Evolutionary conservation across 2,888 invertebrate species (phyloP), one percentile per base, ranked within the genome.

Genomic region (Cyclophora punctaria): DNA sequence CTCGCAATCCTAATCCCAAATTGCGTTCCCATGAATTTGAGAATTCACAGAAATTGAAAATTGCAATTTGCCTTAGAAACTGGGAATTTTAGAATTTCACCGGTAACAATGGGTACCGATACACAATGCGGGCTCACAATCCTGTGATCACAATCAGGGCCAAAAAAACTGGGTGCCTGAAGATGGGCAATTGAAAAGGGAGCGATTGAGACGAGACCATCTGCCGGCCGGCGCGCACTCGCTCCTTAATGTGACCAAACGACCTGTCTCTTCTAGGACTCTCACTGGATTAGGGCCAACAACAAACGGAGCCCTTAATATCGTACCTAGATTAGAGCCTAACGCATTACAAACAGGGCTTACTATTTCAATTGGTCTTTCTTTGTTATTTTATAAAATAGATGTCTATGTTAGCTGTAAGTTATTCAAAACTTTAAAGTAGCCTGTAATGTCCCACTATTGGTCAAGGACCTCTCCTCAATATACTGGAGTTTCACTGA

Each of bases 121-220:
- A 67, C 64, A 82, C 83, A 83, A 83, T 80, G 71, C 59, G 58
- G 64, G 66, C 62, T 5, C 73, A 79, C 80, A 82, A 82, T 77
- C 64, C 73, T 60, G 55, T 67, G 80, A 83, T 83, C 79, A 81
- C 79, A 83, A 87, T 85, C 84, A 64, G 67, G 66, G 66, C 67
- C 66, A 57, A 69, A 83, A 86, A 78, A 81, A 78, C 68, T 65
- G 67, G 73, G 59, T 72, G 71, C 66, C 69, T 64, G 62, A 66
- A 81, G 77, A 80, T 74, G 78, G 79, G 71, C 84, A 83, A 85
- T 84, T 81, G 83, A 78, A 83, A 80, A 78, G 83, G 83, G 82
- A 80, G 69, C 73, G 69, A 65, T 73, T 71, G 58, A 62, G 48
- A 64, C 50, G 60, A 51, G 45, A 58, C 69, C 83, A 83, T 84